Base-by-base conservation (phyloP, 2,888 invertebrate genomes). In the Barypeithes pellucidus region DNA sequence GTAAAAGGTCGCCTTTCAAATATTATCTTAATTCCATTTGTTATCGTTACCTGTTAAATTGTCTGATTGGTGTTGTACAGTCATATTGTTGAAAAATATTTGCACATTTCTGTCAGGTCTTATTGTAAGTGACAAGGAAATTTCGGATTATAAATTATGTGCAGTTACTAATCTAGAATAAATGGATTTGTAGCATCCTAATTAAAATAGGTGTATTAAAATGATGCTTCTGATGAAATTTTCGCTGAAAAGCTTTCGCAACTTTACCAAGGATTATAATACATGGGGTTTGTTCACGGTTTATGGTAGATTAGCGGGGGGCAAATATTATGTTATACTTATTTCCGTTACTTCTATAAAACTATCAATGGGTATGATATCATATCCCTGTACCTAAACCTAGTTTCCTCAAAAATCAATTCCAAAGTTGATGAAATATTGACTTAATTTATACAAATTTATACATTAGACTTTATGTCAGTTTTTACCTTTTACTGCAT, bases 1-100 rank as follows among this genome's bases (percentile, higher is more conserved):
- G 0, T 16, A 45, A 45, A 16, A 45, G 43, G 16, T 16, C 43
- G 16, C 43, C 16, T 5, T 45, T 39, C 12, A n/a, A 39, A 39
- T n/a, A 16, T 45, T 45, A 45, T 16, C 2, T 16, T 16, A 45
- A 16, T 5, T 14, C 16, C 14, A 16, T 45, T 16, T 16, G 7
- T 45, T 3, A 16, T 16, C 16, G 14, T n/a, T 45, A 16, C 43
- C 43, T 45, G 43, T 16, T 16, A 45, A 45, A 16, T 16, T 16
- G 43, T 16, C 43, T 16, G 43, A 29, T 29, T 29, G 16, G 14
- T 45, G n/a, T 45, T 45, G 16, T 16, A 45, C 14, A 8, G 43
- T 5, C 43, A 45, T 45, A 45, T 45, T 45, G 16, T 45, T 45
- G 2, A 45, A 45, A 45, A 45, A 39, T 39, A 39, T 39, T 39